Evolutionary conservation across 2,797 vertebrate genomes (phyloP).

Genomic region (Galaxias olidus): DNA sequence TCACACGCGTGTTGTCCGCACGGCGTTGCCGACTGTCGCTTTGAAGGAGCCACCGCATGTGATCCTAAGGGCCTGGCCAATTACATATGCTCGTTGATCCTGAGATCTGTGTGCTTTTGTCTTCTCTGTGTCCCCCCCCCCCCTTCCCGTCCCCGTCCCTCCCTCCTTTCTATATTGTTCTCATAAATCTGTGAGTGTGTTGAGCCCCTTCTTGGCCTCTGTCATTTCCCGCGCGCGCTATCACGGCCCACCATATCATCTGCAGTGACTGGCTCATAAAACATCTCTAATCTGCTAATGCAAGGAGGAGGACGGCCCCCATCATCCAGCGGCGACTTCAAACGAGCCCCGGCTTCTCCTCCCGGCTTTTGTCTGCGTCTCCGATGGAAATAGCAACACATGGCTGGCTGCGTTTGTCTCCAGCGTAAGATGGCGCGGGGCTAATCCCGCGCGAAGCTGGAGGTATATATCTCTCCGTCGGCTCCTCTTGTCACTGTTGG

Average conservation of each 20-base stretch:
- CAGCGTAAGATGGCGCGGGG: conserved; percentile 57
- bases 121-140: background rate
- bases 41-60: conserved; percentile 46
- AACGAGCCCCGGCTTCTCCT: conserved; percentile 43
- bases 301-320: conserved; percentile 64
- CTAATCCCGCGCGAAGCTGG: conserved; percentile 74
- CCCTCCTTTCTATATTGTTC: conserved; percentile 45
- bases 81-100: background rate
- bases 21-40: conserved; percentile 50
- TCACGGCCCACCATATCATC: conserved; percentile 46
- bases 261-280: conserved; percentile 63
- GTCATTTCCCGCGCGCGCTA: conserved; percentile 24
- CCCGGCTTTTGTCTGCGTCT: conserved; percentile 56
- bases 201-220: conserved; percentile 24
- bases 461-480: conserved; percentile 69
- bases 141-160: no score
- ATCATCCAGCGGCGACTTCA: conserved; percentile 62
- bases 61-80: conserved; percentile 27
- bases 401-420: conserved; percentile 66
- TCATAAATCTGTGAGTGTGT: conserved; percentile 61
- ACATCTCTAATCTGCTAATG: conserved; percentile 72
- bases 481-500: conserved; percentile 69
- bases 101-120: background rate
- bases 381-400: conserved; percentile 74
- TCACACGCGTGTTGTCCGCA: conserved; percentile 51